phyloP scores from a whole-genome alignment of 2,888 invertebrate species.

The Drosophila acutilabella region DNA sequence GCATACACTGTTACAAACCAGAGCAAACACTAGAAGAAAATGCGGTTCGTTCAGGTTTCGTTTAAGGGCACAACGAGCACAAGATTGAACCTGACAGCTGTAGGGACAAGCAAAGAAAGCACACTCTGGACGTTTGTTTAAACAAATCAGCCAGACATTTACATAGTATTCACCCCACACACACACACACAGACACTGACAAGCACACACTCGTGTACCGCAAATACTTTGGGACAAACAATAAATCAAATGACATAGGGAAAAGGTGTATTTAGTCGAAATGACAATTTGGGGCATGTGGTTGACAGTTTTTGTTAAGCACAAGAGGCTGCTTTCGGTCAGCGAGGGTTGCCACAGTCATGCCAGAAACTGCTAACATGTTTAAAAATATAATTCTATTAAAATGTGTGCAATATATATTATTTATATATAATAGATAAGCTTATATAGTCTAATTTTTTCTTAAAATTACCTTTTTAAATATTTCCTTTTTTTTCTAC shows the following conservation, averaged over 20 bases:
- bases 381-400: not conserved
- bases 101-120: conserved; percentile 59
- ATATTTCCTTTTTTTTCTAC: no score
- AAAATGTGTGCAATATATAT: not conserved
- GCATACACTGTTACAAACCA: conserved; percentile 52
- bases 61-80: conserved; percentile 51
- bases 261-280: conserved; percentile 68
- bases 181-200: conserved; percentile 25
- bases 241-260: conserved; percentile 73
- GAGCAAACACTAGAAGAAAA: conserved; percentile 64
- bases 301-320: conserved; percentile 46
- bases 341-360: conserved; percentile 30
- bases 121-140: conserved; percentile 49
- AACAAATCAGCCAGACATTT: conserved; percentile 64
- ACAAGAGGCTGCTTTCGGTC: conserved; percentile 5
- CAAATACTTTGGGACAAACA: conserved; percentile 59
- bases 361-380: not conserved
- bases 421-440: not conserved
- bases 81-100: conserved; percentile 75
- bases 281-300: conserved; percentile 57
- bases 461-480: no score
- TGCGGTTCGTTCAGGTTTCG: conserved; percentile 53
- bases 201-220: conserved; percentile 22
- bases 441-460: no score
- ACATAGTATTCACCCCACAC: conserved; percentile 33